Percentiles rank a stretch among this genome's conserved stretches.
Conservation (phyloP, 2,797 vertebrate species). For the Caiman crocodilus region DNA sequence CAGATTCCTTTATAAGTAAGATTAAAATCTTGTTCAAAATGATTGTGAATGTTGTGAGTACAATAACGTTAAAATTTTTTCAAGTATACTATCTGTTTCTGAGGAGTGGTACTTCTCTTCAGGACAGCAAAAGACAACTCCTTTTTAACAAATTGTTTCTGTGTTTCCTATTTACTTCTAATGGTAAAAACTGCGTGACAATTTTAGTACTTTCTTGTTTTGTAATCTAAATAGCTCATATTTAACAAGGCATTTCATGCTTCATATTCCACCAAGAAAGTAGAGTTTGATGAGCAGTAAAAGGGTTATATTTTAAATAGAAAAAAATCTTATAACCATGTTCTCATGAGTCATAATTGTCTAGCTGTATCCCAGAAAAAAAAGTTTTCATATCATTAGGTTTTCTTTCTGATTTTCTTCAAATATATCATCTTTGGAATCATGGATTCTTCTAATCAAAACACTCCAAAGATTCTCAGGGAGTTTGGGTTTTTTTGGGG, state of each 20-base stretch:
- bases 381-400: neutral
- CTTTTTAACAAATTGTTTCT: conserved; percentile 18
- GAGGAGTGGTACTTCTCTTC: neutral
- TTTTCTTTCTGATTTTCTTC: neutral
- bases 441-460: neutral
- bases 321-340: neutral
- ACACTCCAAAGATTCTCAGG: neutral
- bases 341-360: neutral
- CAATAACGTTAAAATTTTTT: neutral
- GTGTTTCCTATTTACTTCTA: neutral
- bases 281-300: neutral
- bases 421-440: neutral
- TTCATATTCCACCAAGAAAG: neutral
- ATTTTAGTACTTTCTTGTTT: neutral
- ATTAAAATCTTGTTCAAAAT: neutral
- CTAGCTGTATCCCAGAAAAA: neutral
- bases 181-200: neutral
- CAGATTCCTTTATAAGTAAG: conserved; percentile 7
- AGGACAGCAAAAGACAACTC: neutral
- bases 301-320: neutral
- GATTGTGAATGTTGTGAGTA: neutral
- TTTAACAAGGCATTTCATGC: neutral
- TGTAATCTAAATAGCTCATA: neutral
- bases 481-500: neutral
- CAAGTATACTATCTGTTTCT: neutral